These are phyloP conservation scores for Mnemiopsis leidyi DNA, from an alignment of 37 sponge, comb jelly and placozoan genomes.

Conservation along the genomic window DNA sequence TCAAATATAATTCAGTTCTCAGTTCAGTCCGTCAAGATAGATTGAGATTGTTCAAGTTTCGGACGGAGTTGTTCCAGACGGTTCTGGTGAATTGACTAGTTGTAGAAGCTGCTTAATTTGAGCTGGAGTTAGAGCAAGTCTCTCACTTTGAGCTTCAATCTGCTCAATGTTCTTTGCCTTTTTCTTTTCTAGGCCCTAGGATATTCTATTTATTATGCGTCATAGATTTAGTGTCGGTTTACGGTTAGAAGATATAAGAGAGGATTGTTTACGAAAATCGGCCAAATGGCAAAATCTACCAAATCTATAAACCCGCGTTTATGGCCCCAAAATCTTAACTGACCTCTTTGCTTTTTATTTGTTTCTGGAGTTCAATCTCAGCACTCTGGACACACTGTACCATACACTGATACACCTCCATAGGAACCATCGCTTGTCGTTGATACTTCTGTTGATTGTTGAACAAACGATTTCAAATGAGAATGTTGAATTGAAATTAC, in stretches of 20 bases:
- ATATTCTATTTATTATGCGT: background rate
- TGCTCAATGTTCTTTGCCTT: background rate
- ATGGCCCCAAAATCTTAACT: background rate
- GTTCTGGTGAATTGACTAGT: too few species aligned
- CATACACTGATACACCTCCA: slow-evolving; percentile 66
- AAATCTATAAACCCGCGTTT: slow-evolving; percentile 2
- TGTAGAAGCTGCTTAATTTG: background rate
- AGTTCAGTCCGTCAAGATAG: too few species aligned
- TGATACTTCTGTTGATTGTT: slow-evolving; percentile 36
- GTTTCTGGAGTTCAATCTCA: slow-evolving; percentile 56
- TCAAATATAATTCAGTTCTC: too few species aligned
- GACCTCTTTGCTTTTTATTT: slow-evolving; percentile 31
- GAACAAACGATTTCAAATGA: too few species aligned
- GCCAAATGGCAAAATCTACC: background rate
- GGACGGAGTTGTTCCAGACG: too few species aligned
- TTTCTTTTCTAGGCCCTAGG: background rate
- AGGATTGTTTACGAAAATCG: background rate
- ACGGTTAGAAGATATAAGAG: too few species aligned
- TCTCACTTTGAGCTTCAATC: background rate
- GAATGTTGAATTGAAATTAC: too few species aligned
- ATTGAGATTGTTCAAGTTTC: too few species aligned
- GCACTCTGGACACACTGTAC: slow-evolving; percentile 65
- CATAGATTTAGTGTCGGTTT: too few species aligned
- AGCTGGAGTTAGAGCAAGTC: background rate
- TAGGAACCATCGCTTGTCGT: slow-evolving; percentile 31